A percentile compares a stretch with the other conserved stretches of the same genome.
These are phyloP conservation scores for Charadrius vociferus DNA, from an alignment of 2,113 vertebrate genomes.

Conservation along the genomic window DNA sequence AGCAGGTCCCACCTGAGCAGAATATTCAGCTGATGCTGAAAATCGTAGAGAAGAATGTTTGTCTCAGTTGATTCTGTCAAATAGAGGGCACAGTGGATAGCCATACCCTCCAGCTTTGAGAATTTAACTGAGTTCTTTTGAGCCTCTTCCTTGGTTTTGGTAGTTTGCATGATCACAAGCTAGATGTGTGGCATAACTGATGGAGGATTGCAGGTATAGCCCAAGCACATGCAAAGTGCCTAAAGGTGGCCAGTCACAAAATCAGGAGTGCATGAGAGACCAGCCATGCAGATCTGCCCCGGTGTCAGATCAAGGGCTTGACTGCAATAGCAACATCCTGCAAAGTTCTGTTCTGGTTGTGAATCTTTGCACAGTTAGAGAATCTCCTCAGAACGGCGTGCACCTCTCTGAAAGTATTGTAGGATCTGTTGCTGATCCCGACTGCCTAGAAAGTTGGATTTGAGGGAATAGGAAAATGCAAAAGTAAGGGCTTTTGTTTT, in stretches of 20 bases:
- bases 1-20: not conserved
- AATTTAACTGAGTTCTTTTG: not conserved
- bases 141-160: not conserved
- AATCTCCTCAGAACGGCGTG: not conserved
- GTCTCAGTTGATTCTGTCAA: not conserved
- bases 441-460: not conserved
- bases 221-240: not conserved
- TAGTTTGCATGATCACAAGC: not conserved
- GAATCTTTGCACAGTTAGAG: not conserved
- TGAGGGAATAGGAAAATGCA: not conserved
- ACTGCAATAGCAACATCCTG: not conserved
- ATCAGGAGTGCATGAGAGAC: not conserved
- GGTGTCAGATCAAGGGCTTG: not conserved
- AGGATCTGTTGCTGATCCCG: not conserved
- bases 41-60: not conserved
- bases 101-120: not conserved
- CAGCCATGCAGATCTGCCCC: not conserved
- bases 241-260: not conserved
- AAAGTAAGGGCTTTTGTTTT: not conserved
- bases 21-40: not conserved
- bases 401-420: not conserved
- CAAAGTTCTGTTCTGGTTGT: not conserved
- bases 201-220: not conserved
- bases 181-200: not conserved
- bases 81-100: not conserved